Percentiles rank a stretch among this genome's conserved stretches.
phyloP scores from a whole-genome alignment of 2,797 vertebrate species.

The Lepus oiostolus region DNA sequence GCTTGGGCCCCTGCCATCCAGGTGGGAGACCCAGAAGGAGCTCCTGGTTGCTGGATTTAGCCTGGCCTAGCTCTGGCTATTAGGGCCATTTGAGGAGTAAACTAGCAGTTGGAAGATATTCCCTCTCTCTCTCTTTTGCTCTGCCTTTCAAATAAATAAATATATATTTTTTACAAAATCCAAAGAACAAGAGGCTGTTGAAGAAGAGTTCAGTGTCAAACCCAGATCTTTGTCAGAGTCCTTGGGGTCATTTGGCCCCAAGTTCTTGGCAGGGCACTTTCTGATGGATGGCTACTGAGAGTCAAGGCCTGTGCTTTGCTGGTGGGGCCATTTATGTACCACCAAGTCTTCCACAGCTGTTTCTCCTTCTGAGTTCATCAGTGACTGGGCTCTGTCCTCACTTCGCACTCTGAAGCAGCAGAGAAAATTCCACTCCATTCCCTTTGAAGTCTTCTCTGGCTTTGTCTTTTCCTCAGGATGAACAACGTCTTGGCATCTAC shows the following conservation, averaged over 20 bases:
- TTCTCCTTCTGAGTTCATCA: not conserved
- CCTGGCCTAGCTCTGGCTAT: too few species aligned
- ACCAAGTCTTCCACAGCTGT: not conserved
- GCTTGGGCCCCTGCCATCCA: too few species aligned
- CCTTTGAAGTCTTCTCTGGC: conserved; percentile 1
- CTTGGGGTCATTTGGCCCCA: not conserved
- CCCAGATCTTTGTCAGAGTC: not conserved
- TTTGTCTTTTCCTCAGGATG: conserved; percentile 32
- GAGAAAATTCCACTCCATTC: not conserved
- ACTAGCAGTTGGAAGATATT: too few species aligned
- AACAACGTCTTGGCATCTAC: not conserved
- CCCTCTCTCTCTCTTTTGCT: too few species aligned
- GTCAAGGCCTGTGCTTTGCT: not conserved
- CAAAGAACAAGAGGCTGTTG: not conserved
- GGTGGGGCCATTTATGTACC: not conserved
- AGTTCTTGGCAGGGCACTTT: not conserved
- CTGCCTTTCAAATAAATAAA: too few species aligned
- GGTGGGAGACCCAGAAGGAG: too few species aligned
- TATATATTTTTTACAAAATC: too few species aligned
- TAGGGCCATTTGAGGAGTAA: too few species aligned
- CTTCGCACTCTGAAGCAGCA: not conserved
- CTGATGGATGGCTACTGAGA: not conserved
- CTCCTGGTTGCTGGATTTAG: too few species aligned
- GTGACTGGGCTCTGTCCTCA: not conserved
- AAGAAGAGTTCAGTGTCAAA: not conserved